Evolutionary conservation across 2,797 vertebrate species (phyloP).

Genomic region (Stomatorhinus walkeri): DNA sequence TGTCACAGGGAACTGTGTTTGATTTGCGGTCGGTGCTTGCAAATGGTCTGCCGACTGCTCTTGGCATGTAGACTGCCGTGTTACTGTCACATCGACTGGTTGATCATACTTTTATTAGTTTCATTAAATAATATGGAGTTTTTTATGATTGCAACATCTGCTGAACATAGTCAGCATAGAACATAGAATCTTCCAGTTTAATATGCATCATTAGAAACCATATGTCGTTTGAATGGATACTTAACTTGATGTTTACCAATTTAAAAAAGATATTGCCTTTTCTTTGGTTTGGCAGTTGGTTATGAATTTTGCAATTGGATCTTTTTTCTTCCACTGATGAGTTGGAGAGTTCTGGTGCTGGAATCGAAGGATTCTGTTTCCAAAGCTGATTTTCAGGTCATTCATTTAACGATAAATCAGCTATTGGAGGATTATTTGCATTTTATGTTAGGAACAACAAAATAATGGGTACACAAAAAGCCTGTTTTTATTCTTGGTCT

Average conservation of each 20-base stretch:
- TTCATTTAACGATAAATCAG: background rate
- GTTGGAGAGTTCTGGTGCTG: background rate
- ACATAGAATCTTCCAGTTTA: background rate
- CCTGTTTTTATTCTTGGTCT: background rate
- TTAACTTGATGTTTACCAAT: background rate
- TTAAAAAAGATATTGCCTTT: background rate
- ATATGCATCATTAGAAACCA: background rate
- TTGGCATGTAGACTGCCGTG: background rate
- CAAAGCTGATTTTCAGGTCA: background rate
- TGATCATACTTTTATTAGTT: background rate
- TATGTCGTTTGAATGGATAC: background rate
- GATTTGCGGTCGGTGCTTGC: background rate
- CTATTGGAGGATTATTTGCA: background rate
- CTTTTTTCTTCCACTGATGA: background rate
- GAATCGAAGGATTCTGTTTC: background rate
- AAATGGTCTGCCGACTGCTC: background rate
- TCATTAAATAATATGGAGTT: background rate
- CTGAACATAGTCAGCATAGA: background rate
- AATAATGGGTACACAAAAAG: background rate
- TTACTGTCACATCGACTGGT: background rate
- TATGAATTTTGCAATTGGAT: background rate
- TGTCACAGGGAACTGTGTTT: background rate
- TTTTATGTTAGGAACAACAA: background rate
- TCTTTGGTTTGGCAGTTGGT: background rate
- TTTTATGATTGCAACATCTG: background rate